Conservation (phyloP, 2,797 vertebrate species). For the Lepilemur ruficaudatus region DNA sequence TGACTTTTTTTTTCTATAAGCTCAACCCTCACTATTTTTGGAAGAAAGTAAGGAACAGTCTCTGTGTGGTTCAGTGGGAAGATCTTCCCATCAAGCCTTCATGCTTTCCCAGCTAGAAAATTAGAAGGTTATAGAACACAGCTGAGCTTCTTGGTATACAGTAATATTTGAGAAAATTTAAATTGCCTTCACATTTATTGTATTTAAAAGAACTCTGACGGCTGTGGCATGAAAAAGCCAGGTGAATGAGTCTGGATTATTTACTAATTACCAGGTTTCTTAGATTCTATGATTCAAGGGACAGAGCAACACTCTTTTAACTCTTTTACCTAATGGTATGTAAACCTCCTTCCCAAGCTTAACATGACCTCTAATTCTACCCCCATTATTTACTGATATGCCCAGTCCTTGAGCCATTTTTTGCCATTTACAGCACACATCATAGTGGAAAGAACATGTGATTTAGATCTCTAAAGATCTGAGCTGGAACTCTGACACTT, state of each 20-base stretch:
- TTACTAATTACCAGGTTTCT: not conserved
- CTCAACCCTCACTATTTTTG: not conserved
- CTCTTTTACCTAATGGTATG: not conserved
- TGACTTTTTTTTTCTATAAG: not conserved
- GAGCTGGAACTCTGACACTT: not conserved
- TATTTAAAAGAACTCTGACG: not conserved
- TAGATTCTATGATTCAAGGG: not conserved
- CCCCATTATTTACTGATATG: not conserved
- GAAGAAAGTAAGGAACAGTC: not conserved
- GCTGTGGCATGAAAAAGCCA: not conserved
- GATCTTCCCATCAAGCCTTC: not conserved
- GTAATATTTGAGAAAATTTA: not conserved
- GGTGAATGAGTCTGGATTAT: not conserved
- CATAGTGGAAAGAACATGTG: not conserved
- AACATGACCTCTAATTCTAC: not conserved
- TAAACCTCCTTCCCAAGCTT: not conserved
- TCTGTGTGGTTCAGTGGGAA: accelerated
- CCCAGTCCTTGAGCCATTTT: not conserved
- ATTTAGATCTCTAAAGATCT: not conserved
- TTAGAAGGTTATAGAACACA: not conserved
- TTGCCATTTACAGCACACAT: not conserved
- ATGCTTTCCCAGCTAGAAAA: not conserved
- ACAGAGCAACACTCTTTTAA: not conserved
- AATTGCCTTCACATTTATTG: not conserved
- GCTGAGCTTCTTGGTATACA: not conserved